Evolutionary conservation across 2,797 vertebrate genomes (phyloP).

Genomic region (Acrossocheilus fasciatus): DNA sequence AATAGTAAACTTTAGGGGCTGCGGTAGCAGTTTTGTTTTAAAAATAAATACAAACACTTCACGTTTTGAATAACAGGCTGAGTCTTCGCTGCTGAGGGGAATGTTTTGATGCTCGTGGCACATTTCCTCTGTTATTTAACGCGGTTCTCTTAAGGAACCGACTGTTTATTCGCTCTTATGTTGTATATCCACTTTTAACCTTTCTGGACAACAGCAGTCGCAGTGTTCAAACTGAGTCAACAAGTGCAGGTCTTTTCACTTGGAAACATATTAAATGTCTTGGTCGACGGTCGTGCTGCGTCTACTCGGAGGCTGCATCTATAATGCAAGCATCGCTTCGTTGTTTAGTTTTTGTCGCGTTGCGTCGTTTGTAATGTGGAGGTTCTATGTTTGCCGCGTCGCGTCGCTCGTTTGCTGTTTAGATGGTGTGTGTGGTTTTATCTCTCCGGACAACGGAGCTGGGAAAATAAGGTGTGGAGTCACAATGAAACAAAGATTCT

Average conservation of each 20-base stretch:
- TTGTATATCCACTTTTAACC: background rate
- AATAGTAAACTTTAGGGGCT: background rate
- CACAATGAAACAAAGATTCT: background rate
- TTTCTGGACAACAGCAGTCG: background rate
- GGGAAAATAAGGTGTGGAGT: background rate
- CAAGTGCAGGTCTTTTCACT: slow-evolving; percentile 13
- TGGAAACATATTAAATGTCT: background rate
- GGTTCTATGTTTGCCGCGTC: background rate
- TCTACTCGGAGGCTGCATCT: background rate
- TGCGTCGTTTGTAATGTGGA: background rate
- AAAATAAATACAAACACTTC: background rate
- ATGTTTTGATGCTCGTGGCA: background rate
- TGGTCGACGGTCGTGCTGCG: background rate
- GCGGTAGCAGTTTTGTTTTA: background rate
- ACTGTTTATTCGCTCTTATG: background rate
- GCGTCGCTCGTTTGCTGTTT: background rate
- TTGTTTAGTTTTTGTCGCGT: slow-evolving; percentile 14
- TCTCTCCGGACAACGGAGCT: no score
- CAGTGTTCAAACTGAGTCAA: slow-evolving; percentile 25
- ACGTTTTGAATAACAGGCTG: background rate
- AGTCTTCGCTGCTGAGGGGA: background rate
- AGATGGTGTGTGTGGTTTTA: background rate
- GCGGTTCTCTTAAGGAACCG: background rate
- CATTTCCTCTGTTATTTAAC: background rate
- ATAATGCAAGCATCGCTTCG: background rate